These are phyloP conservation scores for Heterotis niloticus DNA, from an alignment of 2,113 vertebrate species.

Conservation along the genomic window DNA sequence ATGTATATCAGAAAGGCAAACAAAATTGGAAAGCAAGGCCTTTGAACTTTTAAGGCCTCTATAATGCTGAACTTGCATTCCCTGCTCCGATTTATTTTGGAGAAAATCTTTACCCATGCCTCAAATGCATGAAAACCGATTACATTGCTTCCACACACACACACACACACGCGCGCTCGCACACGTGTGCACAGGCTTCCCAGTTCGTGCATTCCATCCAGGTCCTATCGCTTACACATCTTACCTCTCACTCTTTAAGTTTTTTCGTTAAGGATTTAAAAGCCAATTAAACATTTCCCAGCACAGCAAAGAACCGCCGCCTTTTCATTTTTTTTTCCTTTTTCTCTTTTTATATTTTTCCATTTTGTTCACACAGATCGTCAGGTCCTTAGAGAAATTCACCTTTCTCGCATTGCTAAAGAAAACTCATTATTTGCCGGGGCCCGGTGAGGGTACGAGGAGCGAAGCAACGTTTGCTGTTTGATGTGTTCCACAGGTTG, in stretches of 20 bases:
- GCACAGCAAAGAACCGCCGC: background rate
- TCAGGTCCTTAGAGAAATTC: slow-evolving; percentile 15
- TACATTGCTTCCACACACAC: background rate
- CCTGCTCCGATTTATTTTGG: background rate
- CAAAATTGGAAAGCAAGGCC: slow-evolving; percentile 23
- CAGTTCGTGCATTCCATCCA: background rate
- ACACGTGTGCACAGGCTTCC: background rate
- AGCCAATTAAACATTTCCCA: slow-evolving; percentile 10
- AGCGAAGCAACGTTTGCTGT: background rate
- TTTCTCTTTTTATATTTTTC: background rate
- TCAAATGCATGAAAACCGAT: background rate
- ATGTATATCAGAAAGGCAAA: slow-evolving; percentile 28
- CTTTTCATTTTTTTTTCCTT: background rate
- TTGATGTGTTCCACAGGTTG: slow-evolving; percentile 3
- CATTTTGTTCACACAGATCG: background rate
- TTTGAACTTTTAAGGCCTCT: slow-evolving; percentile 24
- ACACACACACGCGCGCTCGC: background rate
- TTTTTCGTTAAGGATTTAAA: background rate
- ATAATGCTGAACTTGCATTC: background rate
- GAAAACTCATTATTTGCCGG: slow-evolving; percentile 5
- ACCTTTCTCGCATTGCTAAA: slow-evolving; percentile 2
- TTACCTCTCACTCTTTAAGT: background rate
- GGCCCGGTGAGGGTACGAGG: background rate
- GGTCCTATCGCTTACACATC: background rate
- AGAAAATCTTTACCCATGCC: background rate